phyloP scores from a whole-genome alignment of 2,113 vertebrate genomes.

The Synodontis membranacea region DNA sequence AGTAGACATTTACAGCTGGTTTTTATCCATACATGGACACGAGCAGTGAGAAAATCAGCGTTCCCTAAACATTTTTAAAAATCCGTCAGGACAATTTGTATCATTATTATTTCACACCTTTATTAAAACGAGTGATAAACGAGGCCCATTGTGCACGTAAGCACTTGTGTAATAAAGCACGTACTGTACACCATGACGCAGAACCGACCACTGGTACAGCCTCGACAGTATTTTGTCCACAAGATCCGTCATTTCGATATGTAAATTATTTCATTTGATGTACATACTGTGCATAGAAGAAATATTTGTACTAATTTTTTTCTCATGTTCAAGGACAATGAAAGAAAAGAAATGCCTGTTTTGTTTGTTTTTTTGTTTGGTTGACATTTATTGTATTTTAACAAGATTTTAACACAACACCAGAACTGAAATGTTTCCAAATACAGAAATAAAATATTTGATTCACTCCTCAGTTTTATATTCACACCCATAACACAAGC shows the following conservation, averaged over 20 bases:
- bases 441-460: conserved; percentile 69
- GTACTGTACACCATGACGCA: background rate
- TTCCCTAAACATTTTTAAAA: background rate
- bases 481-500: conserved; percentile 31
- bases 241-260: background rate
- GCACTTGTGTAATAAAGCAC: background rate
- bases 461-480: conserved; percentile 59
- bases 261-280: background rate
- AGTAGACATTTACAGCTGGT: too few species aligned
- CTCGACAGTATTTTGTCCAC: background rate
- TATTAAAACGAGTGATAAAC: background rate
- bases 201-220: background rate
- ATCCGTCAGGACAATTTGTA: too few species aligned
- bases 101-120: background rate
- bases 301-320: background rate
- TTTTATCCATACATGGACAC: too few species aligned
- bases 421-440: conserved; percentile 58
- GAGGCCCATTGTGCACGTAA: too few species aligned
- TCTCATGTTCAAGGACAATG: background rate
- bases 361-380: background rate
- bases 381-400: background rate
- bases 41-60: background rate
- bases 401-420: conserved; percentile 12
- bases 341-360: background rate
- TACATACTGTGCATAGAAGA: background rate